Evolutionary conservation across 2,888 invertebrate genomes (phyloP).

Genomic region (Sturmia bella): DNA sequence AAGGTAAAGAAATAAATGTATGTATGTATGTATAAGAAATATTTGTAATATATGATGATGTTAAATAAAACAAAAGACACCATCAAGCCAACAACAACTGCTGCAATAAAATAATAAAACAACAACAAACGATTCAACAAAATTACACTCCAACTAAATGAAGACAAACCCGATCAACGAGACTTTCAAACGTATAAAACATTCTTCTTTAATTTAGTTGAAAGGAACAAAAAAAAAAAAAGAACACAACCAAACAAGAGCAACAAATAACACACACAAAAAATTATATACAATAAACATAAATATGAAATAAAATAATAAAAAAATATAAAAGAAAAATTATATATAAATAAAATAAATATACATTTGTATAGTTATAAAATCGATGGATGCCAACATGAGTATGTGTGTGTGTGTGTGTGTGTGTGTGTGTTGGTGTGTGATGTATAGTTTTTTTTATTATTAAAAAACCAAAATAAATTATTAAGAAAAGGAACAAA

Average conservation of each 20-base stretch:
- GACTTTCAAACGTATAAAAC: conserved; percentile 58
- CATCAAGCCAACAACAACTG: conserved; percentile 25
- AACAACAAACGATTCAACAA: conserved; percentile 21
- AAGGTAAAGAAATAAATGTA: conserved; percentile 34
- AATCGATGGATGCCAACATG: conserved; percentile 52
- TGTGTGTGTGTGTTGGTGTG: not conserved
- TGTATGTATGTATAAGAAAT: conserved; percentile 28
- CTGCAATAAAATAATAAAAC: conserved; percentile 16
- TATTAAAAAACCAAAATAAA: conserved; percentile 52
- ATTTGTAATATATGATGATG: conserved; percentile 55
- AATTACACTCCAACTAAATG: conserved; percentile 60
- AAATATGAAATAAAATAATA: conserved; percentile 62
- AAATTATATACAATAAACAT: conserved; percentile 55
- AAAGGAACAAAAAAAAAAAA: conserved; percentile 11
- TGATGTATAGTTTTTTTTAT: conserved; percentile 10
- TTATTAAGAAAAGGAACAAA: conserved; percentile 73
- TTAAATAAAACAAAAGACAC: conserved; percentile 52
- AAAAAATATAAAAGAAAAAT: conserved; percentile 46
- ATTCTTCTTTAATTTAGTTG: conserved; percentile 79
- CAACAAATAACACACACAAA: conserved; percentile 8
- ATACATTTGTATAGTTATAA: conserved; percentile 53
- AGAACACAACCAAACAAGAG: conserved; percentile 11
- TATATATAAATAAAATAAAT: conserved; percentile 59
- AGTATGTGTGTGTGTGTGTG: conserved; percentile 4
- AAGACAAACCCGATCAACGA: conserved; percentile 64